Evolutionary conservation across 2,888 invertebrate genomes (phyloP).

Genomic region (Allygus modestus): DNA sequence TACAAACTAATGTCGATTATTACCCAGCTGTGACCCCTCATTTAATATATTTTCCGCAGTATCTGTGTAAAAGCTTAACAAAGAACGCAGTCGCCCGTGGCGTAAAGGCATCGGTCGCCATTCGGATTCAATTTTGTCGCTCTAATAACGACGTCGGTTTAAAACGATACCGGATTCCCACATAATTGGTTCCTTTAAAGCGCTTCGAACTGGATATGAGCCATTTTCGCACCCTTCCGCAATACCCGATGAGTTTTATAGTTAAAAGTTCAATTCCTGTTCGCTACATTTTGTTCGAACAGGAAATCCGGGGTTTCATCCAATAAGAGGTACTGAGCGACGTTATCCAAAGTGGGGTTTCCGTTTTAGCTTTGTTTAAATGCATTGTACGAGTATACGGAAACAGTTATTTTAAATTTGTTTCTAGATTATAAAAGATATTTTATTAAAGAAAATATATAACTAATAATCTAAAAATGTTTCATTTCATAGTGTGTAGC

Average conservation of each 20-base stretch:
- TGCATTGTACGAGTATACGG: too few relatives aligned
- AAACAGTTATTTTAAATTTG: too few relatives aligned
- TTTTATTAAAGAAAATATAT: too few relatives aligned
- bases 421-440: too few relatives aligned
- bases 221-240: slow-evolving; percentile 9
- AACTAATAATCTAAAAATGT: too few relatives aligned
- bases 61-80: background rate
- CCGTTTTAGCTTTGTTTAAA: too few relatives aligned
- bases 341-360: too few relatives aligned
- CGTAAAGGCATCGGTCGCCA: background rate
- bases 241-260: slow-evolving; percentile 19
- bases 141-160: slow-evolving; percentile 26
- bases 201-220: slow-evolving; percentile 6
- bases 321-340: background rate
- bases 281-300: slow-evolving; percentile 28
- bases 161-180: slow-evolving; percentile 34
- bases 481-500: too few relatives aligned
- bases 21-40: background rate
- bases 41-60: background rate
- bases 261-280: slow-evolving; percentile 29
- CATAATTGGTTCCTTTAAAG: slow-evolving; percentile 36
- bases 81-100: background rate
- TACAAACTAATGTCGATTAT: background rate
- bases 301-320: background rate
- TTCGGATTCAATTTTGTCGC: slow-evolving; percentile 42